Conservation (phyloP, 2,888 invertebrate genomes). For the Philonicus albiceps region DNA sequence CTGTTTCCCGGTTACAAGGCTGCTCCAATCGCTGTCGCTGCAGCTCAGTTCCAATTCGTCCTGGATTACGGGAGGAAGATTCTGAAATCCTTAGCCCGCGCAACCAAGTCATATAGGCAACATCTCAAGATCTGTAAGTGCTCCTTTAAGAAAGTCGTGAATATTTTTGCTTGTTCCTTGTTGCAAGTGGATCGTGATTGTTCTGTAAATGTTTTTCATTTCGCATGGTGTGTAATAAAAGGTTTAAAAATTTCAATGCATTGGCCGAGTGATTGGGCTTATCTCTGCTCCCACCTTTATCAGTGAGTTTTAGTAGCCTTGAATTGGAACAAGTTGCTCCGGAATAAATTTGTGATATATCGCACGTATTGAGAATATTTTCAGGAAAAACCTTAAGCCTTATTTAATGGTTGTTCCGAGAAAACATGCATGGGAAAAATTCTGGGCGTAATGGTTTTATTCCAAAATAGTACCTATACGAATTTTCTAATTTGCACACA, state of each 20-base stretch:
- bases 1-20: background rate
- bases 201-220: conserved; percentile 22
- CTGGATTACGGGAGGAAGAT: background rate
- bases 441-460: background rate
- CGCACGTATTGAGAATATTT: background rate
- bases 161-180: background rate
- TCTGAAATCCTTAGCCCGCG: background rate
- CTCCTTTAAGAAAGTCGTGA: conserved; percentile 5
- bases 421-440: background rate
- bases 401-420: background rate
- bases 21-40: background rate
- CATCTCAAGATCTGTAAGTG: conserved; percentile 10
- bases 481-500: background rate
- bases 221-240: conserved; percentile 18
- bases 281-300: background rate
- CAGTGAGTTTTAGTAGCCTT: background rate
- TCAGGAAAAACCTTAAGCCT: background rate
- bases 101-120: background rate
- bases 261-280: background rate
- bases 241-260: background rate
- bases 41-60: background rate
- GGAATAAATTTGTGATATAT: background rate
- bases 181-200: conserved; percentile 31
- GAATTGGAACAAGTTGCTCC: background rate
- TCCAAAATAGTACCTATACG: background rate